Conservation (phyloP, 2,113 vertebrate species). For the Cyanoramphus novaezelandiae region DNA sequence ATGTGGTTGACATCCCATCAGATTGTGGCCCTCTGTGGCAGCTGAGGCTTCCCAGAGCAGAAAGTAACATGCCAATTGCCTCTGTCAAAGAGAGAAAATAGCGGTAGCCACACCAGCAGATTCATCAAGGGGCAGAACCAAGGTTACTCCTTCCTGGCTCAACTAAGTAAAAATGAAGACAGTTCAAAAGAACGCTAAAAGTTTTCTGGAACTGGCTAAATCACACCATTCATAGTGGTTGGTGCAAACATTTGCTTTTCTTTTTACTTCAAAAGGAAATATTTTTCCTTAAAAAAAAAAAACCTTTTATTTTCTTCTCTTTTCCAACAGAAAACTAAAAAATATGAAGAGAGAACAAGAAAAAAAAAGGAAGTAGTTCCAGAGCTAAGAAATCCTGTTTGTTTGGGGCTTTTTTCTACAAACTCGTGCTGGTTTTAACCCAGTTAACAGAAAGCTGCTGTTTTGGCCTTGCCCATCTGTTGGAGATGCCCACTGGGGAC, state of each 20-base stretch:
- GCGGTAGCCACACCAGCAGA: not conserved
- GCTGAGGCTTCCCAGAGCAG: slow-evolving; percentile 10
- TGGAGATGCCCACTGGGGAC: rapidly evolving
- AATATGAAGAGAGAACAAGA: not conserved
- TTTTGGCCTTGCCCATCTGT: not conserved
- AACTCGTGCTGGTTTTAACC: not conserved
- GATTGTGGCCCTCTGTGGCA: slow-evolving; percentile 1
- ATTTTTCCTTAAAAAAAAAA: not conserved
- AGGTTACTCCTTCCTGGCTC: slow-evolving; percentile 5
- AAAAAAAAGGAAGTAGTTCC: not conserved
- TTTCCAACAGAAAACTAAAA: not conserved
- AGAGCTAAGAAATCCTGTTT: not conserved
- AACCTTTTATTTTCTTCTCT: not conserved
- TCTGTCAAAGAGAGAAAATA: not conserved
- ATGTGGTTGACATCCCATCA: slow-evolving; percentile 31
- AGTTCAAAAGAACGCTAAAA: not conserved
- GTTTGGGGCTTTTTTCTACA: not conserved
- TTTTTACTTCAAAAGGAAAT: not conserved
- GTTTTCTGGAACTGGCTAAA: not conserved
- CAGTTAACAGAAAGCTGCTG: not conserved
- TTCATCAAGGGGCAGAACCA: not conserved
- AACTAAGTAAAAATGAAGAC: not conserved
- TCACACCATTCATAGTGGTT: not conserved
- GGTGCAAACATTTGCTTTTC: not conserved
- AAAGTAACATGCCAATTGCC: not conserved